phyloP scores from a whole-genome alignment of 2,113 vertebrate genomes.

The Gambusia holbrooki region DNA sequence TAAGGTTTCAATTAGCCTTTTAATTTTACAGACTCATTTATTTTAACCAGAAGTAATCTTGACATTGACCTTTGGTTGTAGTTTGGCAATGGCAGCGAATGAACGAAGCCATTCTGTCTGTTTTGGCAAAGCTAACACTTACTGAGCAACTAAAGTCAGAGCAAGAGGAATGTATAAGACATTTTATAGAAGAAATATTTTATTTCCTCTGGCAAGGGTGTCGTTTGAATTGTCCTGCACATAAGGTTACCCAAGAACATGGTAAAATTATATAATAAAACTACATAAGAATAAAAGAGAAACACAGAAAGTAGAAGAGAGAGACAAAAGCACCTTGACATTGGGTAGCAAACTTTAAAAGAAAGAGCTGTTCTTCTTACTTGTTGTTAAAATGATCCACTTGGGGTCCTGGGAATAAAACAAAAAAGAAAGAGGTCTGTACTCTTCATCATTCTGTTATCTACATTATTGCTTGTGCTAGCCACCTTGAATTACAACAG shows the following conservation, averaged over 20 bases:
- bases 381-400: conserved; percentile 88
- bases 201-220: too few species aligned
- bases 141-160: too few species aligned
- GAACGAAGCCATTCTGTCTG: too few species aligned
- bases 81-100: too few species aligned
- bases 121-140: too few species aligned
- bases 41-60: neutral
- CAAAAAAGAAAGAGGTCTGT: conserved; percentile 1
- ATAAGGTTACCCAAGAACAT: too few species aligned
- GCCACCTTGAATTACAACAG: neutral
- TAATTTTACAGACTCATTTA: neutral
- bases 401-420: conserved; percentile 85
- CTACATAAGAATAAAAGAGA: neutral
- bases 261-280: neutral
- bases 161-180: too few species aligned
- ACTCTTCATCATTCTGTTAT: neutral
- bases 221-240: too few species aligned
- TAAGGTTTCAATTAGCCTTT: neutral
- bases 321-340: neutral
- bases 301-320: neutral
- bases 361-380: conserved; percentile 76
- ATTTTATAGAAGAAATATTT: too few species aligned
- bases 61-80: neutral
- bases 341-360: neutral
- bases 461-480: neutral